Evolutionary conservation across 2,113 vertebrate species (phyloP), one percentile per base, ranked within the genome.

Genomic region (Alces alces): DNA sequence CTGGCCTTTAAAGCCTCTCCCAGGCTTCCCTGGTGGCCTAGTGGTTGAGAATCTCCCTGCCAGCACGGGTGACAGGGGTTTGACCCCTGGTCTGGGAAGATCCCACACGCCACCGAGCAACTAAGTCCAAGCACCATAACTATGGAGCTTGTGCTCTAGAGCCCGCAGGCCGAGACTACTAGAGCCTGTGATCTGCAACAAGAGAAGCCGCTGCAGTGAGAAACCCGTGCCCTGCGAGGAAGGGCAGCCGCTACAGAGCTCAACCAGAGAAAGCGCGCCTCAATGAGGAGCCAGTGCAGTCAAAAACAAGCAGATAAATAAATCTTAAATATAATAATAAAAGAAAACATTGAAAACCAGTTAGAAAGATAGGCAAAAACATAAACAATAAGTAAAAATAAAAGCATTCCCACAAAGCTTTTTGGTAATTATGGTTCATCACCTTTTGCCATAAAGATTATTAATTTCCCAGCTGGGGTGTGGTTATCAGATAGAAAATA

Each of bases 91-190:
- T 39, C n/a, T 39, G 66, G n/a, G n/a, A 39, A 0, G 2, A 70
- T 23, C 19, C 10, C n/a, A 70, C 66, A 23, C 3, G n/a, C 10
- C 0, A 0, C 5, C 0, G n/a, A 39, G 66, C 19, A 70, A 12
- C n/a, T 39, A 23, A 70, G 66, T 36, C 19, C 1, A 2, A 70
- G 66, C 9, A 1, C n/a, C 66, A 21, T 6, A 39, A 16, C 19
- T 23, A 23, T 23, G 36, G 66, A 36, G n/a, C 66, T 16, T 70
- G 64, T 70, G 64, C n/a, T 10, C n/a, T 21, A 36, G 64, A 36
- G 19, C n/a, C 66, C 1, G 0, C n/a, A 23, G 66, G 66, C 66
- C 5, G 0, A 0, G 2, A 12, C 66, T 70, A 0, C n/a, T 6
- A 70, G 19, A 70, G 66, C 19, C 9, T 66, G 64, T 36, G 64